These are phyloP conservation scores for Apis dorsata DNA, from an alignment of 1,140 invertebrate species.

Conservation along the genomic window DNA sequence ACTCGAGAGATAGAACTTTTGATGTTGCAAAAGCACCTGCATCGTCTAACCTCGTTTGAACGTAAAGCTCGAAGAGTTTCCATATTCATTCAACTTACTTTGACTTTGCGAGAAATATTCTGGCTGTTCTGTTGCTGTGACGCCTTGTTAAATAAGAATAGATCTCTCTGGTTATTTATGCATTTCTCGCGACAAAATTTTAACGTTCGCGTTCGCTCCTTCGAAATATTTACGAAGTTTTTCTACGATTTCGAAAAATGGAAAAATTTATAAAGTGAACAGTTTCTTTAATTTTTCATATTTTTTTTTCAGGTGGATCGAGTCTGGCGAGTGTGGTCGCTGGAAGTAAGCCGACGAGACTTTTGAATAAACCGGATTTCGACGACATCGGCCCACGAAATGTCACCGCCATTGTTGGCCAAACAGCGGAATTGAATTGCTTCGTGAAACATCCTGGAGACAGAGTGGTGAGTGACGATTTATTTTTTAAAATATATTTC, in stretches of 20 bases:
- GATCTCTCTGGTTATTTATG: neutral
- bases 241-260: neutral
- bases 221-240: neutral
- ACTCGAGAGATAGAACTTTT: conserved; percentile 46
- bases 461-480: conserved; percentile 87
- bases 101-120: conserved; percentile 46
- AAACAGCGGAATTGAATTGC: conserved; percentile 90
- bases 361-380: conserved; percentile 88
- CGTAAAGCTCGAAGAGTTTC: conserved; percentile 44
- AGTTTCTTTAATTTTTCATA: neutral
- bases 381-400: conserved; percentile 91
- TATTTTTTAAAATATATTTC: neutral
- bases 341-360: conserved; percentile 69
- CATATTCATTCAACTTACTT: conserved; percentile 61
- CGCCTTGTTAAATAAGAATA: conserved; percentile 54
- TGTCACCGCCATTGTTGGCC: conserved; percentile 91
- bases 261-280: neutral
- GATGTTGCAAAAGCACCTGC: conserved; percentile 26
- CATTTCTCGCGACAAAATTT: neutral
- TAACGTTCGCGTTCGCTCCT: neutral
- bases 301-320: conserved; percentile 72
- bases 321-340: conserved; percentile 73
- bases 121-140: conserved; percentile 12
- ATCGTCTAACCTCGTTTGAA: conserved; percentile 51
- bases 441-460: conserved; percentile 92